Base-by-base conservation (phyloP, 2,888 invertebrate genomes). In the Cosmia trapezina region DNA sequence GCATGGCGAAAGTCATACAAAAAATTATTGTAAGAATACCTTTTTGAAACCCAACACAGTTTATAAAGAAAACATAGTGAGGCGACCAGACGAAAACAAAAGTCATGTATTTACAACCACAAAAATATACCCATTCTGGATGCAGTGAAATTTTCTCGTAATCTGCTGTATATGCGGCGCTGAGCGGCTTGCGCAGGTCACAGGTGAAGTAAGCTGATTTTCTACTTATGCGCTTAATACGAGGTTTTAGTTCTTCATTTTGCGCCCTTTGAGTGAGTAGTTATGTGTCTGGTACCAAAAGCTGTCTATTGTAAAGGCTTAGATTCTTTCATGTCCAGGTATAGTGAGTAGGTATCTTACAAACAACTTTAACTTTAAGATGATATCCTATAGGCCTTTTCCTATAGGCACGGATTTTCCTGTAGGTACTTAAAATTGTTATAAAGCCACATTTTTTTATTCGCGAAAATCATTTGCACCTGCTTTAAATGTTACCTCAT, bases 201-300 rank as follows among this genome's bases (percentile, higher is more conserved):
- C 84, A 80, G 84, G 86, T 83, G 86, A 79, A 57, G 59, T 78
- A 76, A 82, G 74, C 71, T 78, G 82, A 85, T 83, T 83, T 83
- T 78, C 68, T 70, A 70, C 76, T 74, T 75, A 81, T 63, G 63
- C 63, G 72, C 79, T 78, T 86, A 85, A 85, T 85, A 81, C 75
- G 64, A 59, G 65, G 53, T 28, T 65, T 80, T 41, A 14, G 64
- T 53, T 60, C 62, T 64, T 49, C 33, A 49, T 62, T 63, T 28
- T 69, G 66, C 47, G 49, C 41, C 61, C 12, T 54, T 45, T n/a
- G 33, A 59, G 49, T 49, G 12, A 43, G 19, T 53, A 45, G 12
- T 61, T 33, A 19, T 45, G 17, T 60, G n/a, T 59, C n/a, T 60
- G 60, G 37, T 47, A 49, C 5, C 60, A 37, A 47, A 53, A 7